These are phyloP conservation scores for Mus spicilegus DNA, from an alignment of 2,113 vertebrate genomes.

Conservation along the genomic window DNA sequence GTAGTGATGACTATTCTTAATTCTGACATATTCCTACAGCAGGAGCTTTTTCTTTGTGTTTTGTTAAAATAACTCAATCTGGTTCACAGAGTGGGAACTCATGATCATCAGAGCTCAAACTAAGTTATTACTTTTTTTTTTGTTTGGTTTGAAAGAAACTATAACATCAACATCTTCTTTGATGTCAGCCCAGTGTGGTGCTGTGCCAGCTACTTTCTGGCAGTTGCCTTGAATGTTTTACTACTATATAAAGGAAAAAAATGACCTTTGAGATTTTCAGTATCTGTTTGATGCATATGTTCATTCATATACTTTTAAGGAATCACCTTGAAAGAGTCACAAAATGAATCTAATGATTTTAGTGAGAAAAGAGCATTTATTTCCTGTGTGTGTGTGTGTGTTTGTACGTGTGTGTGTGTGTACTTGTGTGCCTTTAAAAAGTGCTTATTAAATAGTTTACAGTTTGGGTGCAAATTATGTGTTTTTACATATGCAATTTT, in stretches of 20 bases:
- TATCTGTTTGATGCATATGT: conserved; percentile 54
- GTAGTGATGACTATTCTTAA: not conserved
- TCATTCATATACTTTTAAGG: not conserved
- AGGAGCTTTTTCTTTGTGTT: conserved; percentile 37
- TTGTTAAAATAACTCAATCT: conserved; percentile 57
- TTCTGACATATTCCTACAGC: not conserved
- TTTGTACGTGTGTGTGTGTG: not conserved
- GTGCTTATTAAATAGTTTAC: conserved; percentile 15
- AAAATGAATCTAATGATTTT: conserved; percentile 36
- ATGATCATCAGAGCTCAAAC: conserved; percentile 6
- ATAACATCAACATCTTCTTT: conserved; percentile 68
- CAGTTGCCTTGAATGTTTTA: conserved; percentile 76
- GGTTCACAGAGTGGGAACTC: conserved; percentile 34
- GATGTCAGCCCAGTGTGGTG: conserved; percentile 46
- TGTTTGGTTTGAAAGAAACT: conserved; percentile 54
- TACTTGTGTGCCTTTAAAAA: not conserved
- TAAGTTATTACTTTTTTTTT: conserved; percentile 10
- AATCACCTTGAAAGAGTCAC: conserved; percentile 49
- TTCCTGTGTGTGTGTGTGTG: not conserved
- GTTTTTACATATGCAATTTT: not conserved
- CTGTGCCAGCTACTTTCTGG: conserved; percentile 67
- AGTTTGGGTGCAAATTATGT: conserved; percentile 54
- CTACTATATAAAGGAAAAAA: conserved; percentile 62
- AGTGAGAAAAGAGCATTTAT: not conserved
- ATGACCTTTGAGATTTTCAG: conserved; percentile 67